These are phyloP conservation scores for Bergia sp. DNA, from an alignment of 92 coral and sea anemone genomes.

Conservation along the genomic window DNA sequence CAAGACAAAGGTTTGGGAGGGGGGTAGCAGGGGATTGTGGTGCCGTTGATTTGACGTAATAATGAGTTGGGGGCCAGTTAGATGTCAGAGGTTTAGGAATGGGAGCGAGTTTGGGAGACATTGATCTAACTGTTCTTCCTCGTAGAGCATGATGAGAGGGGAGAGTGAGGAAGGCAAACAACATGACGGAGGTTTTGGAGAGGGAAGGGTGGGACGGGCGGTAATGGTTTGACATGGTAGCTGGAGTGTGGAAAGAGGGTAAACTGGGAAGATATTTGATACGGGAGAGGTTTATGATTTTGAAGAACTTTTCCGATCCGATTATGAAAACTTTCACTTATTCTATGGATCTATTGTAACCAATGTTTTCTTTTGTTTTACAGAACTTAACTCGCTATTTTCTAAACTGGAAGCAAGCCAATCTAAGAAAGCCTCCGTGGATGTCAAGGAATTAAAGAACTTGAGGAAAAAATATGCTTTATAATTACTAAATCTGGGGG, in stretches of 20 bases:
- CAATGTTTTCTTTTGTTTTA: not conserved
- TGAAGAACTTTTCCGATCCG: no score
- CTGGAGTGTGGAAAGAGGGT: not conserved
- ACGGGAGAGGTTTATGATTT: not conserved
- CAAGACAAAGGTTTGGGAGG: no score
- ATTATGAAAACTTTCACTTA: not conserved
- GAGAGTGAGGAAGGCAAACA: not conserved
- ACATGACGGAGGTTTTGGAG: not conserved
- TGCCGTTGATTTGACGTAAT: not conserved
- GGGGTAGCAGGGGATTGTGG: not conserved
- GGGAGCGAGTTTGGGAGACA: no score
- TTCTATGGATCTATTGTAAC: not conserved
- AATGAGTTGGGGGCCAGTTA: not conserved
- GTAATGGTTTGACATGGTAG: not conserved
- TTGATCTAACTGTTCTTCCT: not conserved
- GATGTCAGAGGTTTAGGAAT: no score
- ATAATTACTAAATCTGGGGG: not conserved
- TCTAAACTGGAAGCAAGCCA: conserved; percentile 61
- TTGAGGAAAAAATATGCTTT: conserved; percentile 56
- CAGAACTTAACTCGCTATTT: conserved; percentile 66
- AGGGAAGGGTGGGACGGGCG: not conserved
- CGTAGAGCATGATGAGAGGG: not conserved
- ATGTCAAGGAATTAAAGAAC: conserved; percentile 55
- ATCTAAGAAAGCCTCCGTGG: conserved; percentile 39
- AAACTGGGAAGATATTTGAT: not conserved